A percentile compares a stretch with the other conserved stretches of the same genome.
phyloP scores from a whole-genome alignment of 2,888 invertebrate species.

The Bimastos eiseni region DNA sequence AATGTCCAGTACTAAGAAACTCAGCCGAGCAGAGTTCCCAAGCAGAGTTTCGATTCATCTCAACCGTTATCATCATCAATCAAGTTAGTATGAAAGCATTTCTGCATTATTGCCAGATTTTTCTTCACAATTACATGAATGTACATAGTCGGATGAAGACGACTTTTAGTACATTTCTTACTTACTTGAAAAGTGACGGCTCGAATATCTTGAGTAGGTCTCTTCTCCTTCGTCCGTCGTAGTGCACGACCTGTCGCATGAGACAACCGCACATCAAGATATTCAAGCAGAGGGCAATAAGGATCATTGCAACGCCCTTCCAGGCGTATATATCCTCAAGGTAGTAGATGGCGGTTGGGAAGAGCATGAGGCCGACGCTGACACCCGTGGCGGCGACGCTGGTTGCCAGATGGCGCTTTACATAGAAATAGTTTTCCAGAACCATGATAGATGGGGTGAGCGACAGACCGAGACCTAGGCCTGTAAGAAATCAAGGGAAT shows the following conservation, averaged over 20 bases:
- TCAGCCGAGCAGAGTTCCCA: no score
- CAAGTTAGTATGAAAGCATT: no score
- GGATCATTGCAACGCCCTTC: slow-evolving; percentile 37
- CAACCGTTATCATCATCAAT: no score
- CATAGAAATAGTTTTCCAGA: slow-evolving; percentile 37
- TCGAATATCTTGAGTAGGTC: slow-evolving; percentile 39
- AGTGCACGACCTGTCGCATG: slow-evolving; percentile 48
- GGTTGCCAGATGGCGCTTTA: slow-evolving; percentile 22
- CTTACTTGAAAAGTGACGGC: slow-evolving; percentile 50
- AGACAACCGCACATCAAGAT: slow-evolving; percentile 50
- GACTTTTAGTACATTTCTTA: no score
- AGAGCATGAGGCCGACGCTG: slow-evolving; percentile 34
- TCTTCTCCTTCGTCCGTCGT: slow-evolving; percentile 28
- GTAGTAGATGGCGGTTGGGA: slow-evolving; percentile 32
- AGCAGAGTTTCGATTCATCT: no score
- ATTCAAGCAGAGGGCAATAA: slow-evolving; percentile 33
- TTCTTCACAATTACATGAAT: no score
- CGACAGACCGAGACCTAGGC: slow-evolving; percentile 39
- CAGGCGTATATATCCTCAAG: slow-evolving; percentile 37
- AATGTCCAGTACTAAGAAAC: no score
- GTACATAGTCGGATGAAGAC: no score
- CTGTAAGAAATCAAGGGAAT: slow-evolving; percentile 27
- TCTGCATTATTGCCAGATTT: no score
- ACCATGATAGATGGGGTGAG: slow-evolving; percentile 40
- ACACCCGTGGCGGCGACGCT: slow-evolving; percentile 33